Conservation (phyloP, 2,888 invertebrate genomes). For the Pogonocherus hispidulus region DNA sequence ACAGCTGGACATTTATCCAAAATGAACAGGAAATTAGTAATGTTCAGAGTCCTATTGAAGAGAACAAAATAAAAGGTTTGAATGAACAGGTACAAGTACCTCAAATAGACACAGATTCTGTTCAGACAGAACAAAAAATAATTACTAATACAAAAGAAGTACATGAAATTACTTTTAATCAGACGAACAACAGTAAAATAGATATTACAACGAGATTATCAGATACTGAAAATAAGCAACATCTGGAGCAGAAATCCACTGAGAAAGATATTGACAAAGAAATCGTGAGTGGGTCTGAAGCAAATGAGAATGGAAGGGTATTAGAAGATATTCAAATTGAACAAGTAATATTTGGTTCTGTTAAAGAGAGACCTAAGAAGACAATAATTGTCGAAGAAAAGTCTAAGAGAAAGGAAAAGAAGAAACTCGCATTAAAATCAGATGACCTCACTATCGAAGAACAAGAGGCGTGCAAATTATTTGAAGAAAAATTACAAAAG, state of each 20-base stretch:
- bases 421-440: constrained; percentile 46
- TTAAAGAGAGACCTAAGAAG: constrained; percentile 70
- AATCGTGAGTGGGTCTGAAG: not conserved
- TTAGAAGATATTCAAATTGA: constrained; percentile 64
- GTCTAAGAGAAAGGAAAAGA: constrained; percentile 45
- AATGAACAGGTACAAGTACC: not conserved
- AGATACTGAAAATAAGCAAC: not conserved
- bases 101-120: too few species aligned
- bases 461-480: constrained; percentile 61
- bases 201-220: not conserved
- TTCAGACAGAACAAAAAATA: too few species aligned
- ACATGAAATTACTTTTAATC: not conserved
- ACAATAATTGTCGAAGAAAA: constrained; percentile 37
- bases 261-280: not conserved
- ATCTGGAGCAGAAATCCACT: not conserved
- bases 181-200: not conserved
- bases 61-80: not conserved
- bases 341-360: constrained; percentile 76
- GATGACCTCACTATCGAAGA: constrained; percentile 65
- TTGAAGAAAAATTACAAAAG: constrained; percentile 58
- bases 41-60: not conserved
- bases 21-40: not conserved
- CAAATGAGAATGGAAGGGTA: constrained; percentile 43
- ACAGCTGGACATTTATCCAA: not conserved
- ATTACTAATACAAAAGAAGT: not conserved